These are phyloP conservation scores for Alviniconcha marisindica DNA, from an alignment of 1,140 invertebrate genomes.

Conservation along the genomic window DNA sequence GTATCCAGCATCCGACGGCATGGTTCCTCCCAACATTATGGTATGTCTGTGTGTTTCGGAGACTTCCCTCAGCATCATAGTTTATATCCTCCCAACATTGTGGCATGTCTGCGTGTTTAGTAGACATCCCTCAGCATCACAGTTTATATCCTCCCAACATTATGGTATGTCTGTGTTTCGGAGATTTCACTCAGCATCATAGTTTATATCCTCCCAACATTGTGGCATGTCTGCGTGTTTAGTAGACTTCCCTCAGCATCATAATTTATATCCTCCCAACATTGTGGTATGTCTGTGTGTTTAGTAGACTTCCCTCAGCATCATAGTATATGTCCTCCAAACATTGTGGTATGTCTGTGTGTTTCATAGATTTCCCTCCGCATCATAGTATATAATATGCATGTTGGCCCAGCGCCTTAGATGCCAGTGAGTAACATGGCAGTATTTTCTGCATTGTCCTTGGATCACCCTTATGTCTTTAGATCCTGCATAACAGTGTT, in stretches of 20 bases:
- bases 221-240: neutral
- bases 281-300: neutral
- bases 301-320: neutral
- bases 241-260: neutral
- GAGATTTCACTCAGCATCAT: too few relatives aligned
- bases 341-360: neutral
- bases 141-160: neutral
- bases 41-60: conserved; percentile 39
- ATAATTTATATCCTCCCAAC: neutral
- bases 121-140: neutral
- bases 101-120: neutral
- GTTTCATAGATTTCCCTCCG: neutral
- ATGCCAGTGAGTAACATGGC: too few relatives aligned
- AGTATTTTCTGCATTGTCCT: too few relatives aligned
- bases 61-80: neutral
- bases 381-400: too few relatives aligned
- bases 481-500: too few relatives aligned
- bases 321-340: too few relatives aligned
- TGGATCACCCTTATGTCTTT: too few relatives aligned
- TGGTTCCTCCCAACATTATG: conserved; percentile 60
- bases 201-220: too few relatives aligned
- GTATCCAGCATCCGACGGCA: conserved; percentile 64
- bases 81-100: neutral
- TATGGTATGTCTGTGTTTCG: neutral
- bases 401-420: too few relatives aligned